A percentile compares a stretch with the other conserved stretches of the same genome.
These are phyloP conservation scores for Protophormia terraenovae DNA, from an alignment of 2,888 invertebrate species.

Conservation along the genomic window DNA sequence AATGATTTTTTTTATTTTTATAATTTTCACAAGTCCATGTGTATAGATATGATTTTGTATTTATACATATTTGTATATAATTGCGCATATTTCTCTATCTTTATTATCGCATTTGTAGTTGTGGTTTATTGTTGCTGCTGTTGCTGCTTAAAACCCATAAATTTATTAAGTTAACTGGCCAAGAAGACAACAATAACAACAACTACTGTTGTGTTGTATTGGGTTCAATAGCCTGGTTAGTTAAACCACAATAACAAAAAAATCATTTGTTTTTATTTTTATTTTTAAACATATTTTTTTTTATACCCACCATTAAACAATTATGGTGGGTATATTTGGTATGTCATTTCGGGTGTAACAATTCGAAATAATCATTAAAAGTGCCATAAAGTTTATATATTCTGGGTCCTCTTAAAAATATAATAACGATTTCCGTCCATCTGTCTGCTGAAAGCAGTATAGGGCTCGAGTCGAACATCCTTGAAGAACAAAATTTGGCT, in stretches of 20 bases:
- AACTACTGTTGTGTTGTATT: not conserved
- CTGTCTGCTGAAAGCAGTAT: no score
- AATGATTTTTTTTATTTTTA: not conserved
- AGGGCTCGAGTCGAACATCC: no score
- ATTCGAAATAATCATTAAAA: no score
- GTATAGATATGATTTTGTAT: not conserved
- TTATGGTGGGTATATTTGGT: no score
- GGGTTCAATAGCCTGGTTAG: slow-evolving; percentile 35
- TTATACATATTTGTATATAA: not conserved
- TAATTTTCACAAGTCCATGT: not conserved
- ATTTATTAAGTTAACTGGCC: slow-evolving; percentile 14
- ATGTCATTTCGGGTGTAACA: no score
- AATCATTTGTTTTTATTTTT: not conserved
- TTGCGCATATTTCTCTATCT: not conserved
- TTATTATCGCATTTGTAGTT: not conserved
- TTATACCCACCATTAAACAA: not conserved
- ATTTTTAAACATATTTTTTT: not conserved
- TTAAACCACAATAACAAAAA: slow-evolving; percentile 4
- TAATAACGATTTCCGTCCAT: no score
- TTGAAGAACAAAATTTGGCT: no score
- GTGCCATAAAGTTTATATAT: no score
- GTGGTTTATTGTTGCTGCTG: not conserved
- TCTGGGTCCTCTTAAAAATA: no score
- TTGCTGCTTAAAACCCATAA: not conserved
- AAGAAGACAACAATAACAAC: not conserved